Percentiles rank a stretch among this genome's conserved stretches.
Conservation (phyloP, 2,113 vertebrate species). For the Gymnocephalus cernua region DNA sequence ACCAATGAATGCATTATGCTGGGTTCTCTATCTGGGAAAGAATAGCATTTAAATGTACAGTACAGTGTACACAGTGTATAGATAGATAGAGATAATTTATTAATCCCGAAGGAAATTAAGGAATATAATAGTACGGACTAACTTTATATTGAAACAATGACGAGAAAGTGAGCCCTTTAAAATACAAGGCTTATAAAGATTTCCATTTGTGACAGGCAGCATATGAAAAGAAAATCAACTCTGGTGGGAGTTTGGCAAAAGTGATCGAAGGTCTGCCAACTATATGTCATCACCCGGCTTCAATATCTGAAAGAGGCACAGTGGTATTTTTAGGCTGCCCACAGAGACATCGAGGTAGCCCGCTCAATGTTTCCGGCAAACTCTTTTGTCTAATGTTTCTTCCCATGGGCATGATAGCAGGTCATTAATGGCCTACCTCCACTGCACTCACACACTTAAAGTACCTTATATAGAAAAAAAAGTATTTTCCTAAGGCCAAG, state of each 20-base stretch:
- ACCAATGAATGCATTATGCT: constrained; percentile 5
- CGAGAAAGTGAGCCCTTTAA: constrained; percentile 23
- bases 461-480: constrained; percentile 25
- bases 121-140: neutral
- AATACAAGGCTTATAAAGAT: constrained; percentile 49
- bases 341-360: constrained; percentile 61
- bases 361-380: constrained; percentile 64
- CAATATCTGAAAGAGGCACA: constrained; percentile 73
- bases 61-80: too few species aligned
- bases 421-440: constrained; percentile 66
- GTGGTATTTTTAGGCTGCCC: constrained; percentile 76
- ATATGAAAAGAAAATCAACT: constrained; percentile 47
- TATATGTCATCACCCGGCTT: constrained; percentile 77
- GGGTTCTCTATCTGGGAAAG: neutral
- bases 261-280: constrained; percentile 71
- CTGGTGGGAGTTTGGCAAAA: constrained; percentile 45
- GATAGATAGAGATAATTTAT: too few species aligned
- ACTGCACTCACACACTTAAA: constrained; percentile 4
- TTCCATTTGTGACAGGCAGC: constrained; percentile 63
- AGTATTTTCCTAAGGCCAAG: neutral
- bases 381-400: constrained; percentile 76
- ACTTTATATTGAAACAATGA: neutral
- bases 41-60: neutral
- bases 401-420: constrained; percentile 68
- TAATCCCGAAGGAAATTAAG: too few species aligned